Evolutionary conservation across 2,113 vertebrate species (phyloP), one percentile per base, ranked within the genome.

Genomic region (Pomatostomus ruficeps): DNA sequence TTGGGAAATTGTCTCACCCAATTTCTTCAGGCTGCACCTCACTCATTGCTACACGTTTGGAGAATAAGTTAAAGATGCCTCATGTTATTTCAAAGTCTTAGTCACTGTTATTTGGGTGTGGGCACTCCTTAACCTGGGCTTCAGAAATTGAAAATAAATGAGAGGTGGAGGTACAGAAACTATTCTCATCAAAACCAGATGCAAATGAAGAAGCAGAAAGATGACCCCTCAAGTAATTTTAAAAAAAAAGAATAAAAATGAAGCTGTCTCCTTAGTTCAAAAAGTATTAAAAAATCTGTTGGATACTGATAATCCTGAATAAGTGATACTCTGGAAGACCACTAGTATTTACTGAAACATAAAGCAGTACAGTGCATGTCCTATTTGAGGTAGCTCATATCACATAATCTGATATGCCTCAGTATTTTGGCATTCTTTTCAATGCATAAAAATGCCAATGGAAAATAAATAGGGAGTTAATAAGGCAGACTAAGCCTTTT

Each of bases 1-100:
- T 96, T 96, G 96, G 93, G 96, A 97, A 97, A 97, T 96, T 71
- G 82, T 97, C 93, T 97, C 95, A 96, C 94, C 95, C 82, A 89
- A 51, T 97, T 96, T 97, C 96, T 97, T 92, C 67, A 84, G 96
- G 96, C 97, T 95, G 96, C 94, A 94, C 62, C 94, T 95, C 95
- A 94, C 76, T 96, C 76, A 76, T 97, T 97, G 96, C 96, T 96
- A 96, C 93, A 96, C 80, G 0, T 89, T 96, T 87, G 62, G 72
- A 93, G 96, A 92, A 78, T 86, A 96, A 93, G 92, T 84, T 90
- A 81, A 88, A 72, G 88, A 96, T 90, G 96, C 52, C 84, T 97
- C 74, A 79, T 91, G 89, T 86, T 95, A 92, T 97, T 97, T 95
- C 91, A 89, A 85, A 80, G 83, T 78, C 96, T 95, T 96, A 96